phyloP scores from a whole-genome alignment of 2,113 vertebrate species.

The Dipodomys stephensi region DNA sequence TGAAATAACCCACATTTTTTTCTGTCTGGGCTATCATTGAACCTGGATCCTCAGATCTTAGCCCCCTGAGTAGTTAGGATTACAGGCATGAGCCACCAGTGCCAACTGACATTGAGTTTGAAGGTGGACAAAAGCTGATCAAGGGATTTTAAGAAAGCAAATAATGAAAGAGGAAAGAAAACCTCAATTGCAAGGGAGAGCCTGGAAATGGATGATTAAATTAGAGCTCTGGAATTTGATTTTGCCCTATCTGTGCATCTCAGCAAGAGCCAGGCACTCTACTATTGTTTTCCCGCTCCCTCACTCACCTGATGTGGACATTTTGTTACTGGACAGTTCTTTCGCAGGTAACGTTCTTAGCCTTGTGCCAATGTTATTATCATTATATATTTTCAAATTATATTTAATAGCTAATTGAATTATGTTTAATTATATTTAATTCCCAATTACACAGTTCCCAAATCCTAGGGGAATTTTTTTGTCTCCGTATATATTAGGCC shows the following conservation, averaged over 20 bases:
- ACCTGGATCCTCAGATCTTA: no score
- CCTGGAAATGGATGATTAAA: not conserved
- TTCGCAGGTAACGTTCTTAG: not conserved
- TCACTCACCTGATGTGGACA: not conserved
- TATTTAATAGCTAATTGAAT: not conserved
- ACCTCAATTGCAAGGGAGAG: not conserved
- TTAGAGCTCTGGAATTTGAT: not conserved
- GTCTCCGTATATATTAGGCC: not conserved
- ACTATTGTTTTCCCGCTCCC: not conserved
- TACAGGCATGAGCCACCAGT: no score
- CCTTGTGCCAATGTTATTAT: not conserved
- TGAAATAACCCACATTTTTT: no score
- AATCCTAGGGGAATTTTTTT: not conserved
- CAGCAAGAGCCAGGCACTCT: not conserved
- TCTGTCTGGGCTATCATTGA: no score
- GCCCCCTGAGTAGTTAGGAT: no score
- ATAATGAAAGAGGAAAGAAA: slow-evolving; percentile 6
- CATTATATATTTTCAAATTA: not conserved
- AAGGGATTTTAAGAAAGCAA: slow-evolving; percentile 17
- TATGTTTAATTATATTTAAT: not conserved
- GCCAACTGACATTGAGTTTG: no score
- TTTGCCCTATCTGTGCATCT: not conserved
- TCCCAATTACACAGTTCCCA: not conserved
- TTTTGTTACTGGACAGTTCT: not conserved
- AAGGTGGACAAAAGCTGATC: not conserved